phyloP scores from a whole-genome alignment of 2,888 invertebrate species.

The Epinotia nisella region DNA sequence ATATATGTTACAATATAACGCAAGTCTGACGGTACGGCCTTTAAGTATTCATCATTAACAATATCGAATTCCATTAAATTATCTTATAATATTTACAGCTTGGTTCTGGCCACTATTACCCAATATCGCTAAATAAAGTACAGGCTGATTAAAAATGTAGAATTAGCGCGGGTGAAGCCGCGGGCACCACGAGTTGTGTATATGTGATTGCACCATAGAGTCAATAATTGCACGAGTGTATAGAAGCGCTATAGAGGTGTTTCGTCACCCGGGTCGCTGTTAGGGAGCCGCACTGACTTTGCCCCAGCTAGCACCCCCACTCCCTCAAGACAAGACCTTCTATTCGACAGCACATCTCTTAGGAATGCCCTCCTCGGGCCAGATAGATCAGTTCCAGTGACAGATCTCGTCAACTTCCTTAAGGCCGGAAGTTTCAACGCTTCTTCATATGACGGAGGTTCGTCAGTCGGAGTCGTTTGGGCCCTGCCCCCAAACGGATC shows the following conservation, averaged over 20 bases:
- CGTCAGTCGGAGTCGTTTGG: slow-evolving; percentile 83
- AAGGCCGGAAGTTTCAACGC: slow-evolving; percentile 86
- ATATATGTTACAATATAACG: slow-evolving; percentile 9
- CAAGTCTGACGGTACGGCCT: slow-evolving; percentile 21
- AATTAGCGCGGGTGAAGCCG: slow-evolving; percentile 38
- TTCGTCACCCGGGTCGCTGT: slow-evolving; percentile 74
- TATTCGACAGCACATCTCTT: slow-evolving; percentile 78
- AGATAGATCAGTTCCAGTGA: slow-evolving; percentile 84
- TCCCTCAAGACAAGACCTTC: slow-evolving; percentile 79
- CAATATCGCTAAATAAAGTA: slow-evolving; percentile 38
- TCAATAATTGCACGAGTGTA: slow-evolving; percentile 59
- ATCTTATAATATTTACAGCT: slow-evolving; percentile 41
- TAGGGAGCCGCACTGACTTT: slow-evolving; percentile 75
- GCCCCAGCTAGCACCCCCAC: slow-evolving; percentile 77
- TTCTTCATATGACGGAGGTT: slow-evolving; percentile 87
- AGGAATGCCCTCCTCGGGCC: slow-evolving; percentile 79
- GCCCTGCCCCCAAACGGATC: slow-evolving; percentile 86
- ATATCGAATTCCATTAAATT: slow-evolving; percentile 19
- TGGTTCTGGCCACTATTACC: slow-evolving; percentile 40
- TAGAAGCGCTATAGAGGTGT: slow-evolving; percentile 76
- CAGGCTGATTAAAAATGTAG: slow-evolving; percentile 41
- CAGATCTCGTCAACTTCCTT: slow-evolving; percentile 84
- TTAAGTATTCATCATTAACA: slow-evolving; percentile 18
- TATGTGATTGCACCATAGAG: slow-evolving; percentile 74
- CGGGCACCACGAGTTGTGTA: slow-evolving; percentile 51